phyloP scores from a whole-genome alignment of 2,888 invertebrate genomes.

The Synergus umbraculus region DNA sequence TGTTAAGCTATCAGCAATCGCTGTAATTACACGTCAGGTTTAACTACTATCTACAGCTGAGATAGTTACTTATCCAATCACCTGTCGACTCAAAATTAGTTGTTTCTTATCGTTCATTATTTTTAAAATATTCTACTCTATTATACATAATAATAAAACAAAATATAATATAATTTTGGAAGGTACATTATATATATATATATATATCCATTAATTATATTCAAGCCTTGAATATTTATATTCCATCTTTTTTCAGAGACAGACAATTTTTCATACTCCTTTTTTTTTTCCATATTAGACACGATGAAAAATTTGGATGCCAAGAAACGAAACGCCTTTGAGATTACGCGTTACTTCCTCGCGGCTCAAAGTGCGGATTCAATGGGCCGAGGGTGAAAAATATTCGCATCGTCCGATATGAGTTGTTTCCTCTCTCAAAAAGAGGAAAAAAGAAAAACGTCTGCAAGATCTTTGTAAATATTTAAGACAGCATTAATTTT shows the following conservation, averaged over 20 bases:
- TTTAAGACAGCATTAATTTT: no score
- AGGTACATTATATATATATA: no score
- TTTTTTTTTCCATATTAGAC: not conserved
- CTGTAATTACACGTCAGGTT: constrained; percentile 25
- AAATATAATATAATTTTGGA: not conserved
- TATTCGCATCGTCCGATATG: not conserved
- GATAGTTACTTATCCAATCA: not conserved
- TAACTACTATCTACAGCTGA: not conserved
- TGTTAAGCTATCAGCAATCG: constrained; percentile 29
- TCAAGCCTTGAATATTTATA: not conserved
- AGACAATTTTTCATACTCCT: not conserved
- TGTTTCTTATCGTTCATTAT: not conserved
- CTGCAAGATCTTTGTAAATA: not conserved
- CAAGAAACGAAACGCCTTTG: constrained; percentile 2
- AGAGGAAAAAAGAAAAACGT: no score
- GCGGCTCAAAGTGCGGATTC: not conserved
- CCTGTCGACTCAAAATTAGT: not conserved
- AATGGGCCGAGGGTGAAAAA: not conserved
- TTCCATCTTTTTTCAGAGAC: not conserved
- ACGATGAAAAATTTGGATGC: not conserved
- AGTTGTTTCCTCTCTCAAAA: no score
- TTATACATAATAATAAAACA: not conserved
- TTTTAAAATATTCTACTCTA: not conserved
- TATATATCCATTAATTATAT: no score
- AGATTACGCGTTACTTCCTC: not conserved